Conservation (phyloP, 2,113 vertebrate genomes). For the Piaya cayana region DNA sequence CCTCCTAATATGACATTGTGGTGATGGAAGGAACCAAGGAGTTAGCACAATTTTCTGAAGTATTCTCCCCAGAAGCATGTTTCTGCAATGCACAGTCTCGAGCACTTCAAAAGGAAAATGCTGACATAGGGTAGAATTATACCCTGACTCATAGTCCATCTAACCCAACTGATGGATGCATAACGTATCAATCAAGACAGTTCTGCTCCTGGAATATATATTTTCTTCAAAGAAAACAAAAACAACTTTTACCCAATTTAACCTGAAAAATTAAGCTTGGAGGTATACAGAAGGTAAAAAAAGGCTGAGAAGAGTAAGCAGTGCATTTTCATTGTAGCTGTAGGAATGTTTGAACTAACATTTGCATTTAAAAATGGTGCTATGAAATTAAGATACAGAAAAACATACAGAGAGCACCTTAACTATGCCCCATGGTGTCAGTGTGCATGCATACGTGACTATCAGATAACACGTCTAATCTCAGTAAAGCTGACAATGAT, state of each 20-base stretch:
- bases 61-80: constrained; percentile 64
- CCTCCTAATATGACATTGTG: constrained; percentile 75
- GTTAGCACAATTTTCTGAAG: constrained; percentile 71
- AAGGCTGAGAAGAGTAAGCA: not conserved
- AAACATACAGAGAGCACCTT: not conserved
- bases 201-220: constrained; percentile 46
- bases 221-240: constrained; percentile 32
- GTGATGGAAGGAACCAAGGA: constrained; percentile 69
- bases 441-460: not conserved
- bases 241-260: not conserved
- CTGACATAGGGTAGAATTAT: constrained; percentile 63
- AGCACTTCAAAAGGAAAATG: constrained; percentile 34
- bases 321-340: not conserved
- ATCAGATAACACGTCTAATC: not conserved
- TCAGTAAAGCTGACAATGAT: not conserved
- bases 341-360: not conserved
- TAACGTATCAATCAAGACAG: constrained; percentile 54
- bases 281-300: not conserved
- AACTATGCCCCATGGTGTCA: not conserved
- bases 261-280: not conserved
- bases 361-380: not conserved
- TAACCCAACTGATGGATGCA: constrained; percentile 57
- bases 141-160: constrained; percentile 65
- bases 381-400: not conserved
- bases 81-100: constrained; percentile 48